phyloP scores from a whole-genome alignment of 2,113 vertebrate species.

The Cebidichthys violaceus region DNA sequence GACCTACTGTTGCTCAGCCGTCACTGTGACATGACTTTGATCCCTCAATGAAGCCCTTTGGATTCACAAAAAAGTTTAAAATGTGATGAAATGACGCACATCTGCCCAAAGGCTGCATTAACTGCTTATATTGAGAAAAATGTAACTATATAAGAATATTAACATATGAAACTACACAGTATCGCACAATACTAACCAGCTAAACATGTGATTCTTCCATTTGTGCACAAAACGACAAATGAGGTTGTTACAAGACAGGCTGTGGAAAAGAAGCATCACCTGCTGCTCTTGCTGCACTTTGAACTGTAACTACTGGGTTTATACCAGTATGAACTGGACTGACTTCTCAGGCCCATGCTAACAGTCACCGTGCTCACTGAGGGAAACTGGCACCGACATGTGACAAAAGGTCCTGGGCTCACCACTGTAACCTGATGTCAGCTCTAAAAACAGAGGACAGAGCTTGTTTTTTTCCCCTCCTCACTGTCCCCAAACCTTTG shows the following conservation, averaged over 20 bases:
- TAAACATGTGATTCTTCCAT: not conserved
- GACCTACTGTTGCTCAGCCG: no score
- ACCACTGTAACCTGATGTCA: not conserved
- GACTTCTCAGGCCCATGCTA: not conserved
- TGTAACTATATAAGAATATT: not conserved
- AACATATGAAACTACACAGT: not conserved
- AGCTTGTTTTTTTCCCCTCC: not conserved
- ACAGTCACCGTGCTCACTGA: not conserved
- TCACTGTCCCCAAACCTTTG: not conserved
- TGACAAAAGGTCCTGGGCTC: not conserved
- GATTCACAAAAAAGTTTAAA: not conserved
- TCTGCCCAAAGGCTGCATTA: not conserved
- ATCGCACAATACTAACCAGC: not conserved
- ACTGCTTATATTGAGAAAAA: not conserved
- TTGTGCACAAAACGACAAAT: not conserved
- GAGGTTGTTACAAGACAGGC: not conserved
- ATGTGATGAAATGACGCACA: not conserved
- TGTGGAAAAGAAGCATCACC: not conserved
- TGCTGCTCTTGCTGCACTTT: not conserved
- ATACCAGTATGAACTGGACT: not conserved
- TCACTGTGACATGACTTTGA: no score
- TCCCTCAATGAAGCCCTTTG: not conserved
- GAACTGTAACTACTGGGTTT: not conserved
- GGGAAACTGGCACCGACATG: slow-evolving; percentile 7
- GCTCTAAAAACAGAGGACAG: not conserved